Evolutionary conservation across 2,888 invertebrate species (phyloP).

Genomic region (Heliconius erato): DNA sequence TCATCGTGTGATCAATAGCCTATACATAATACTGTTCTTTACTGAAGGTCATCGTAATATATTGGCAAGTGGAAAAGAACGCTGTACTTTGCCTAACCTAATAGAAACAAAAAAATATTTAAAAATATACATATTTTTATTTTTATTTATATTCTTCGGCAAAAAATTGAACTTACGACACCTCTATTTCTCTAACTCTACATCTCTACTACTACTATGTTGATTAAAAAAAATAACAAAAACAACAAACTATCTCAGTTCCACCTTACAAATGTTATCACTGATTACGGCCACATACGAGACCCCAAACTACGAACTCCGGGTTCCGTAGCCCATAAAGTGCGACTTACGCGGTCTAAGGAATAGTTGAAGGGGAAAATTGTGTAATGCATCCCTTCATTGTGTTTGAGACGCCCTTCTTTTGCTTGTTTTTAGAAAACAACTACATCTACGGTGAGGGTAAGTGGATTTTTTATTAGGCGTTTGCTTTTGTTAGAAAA

Average conservation of each 20-base stretch:
- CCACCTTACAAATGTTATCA: constrained; percentile 52
- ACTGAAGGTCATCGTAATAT: neutral
- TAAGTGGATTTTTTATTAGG: constrained; percentile 9
- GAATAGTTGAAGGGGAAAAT: constrained; percentile 57
- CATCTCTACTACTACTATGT: neutral
- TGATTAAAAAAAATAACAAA: constrained; percentile 12
- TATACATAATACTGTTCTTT: too few species aligned
- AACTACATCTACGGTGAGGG: neutral
- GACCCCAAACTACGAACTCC: constrained; percentile 71
- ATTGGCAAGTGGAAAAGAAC: neutral
- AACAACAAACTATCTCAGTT: constrained; percentile 2
- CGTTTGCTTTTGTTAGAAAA: neutral
- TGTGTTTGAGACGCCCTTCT: constrained; percentile 15
- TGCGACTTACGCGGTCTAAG: constrained; percentile 69
- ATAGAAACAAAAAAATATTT: neutral
- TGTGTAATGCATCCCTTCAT: constrained; percentile 43
- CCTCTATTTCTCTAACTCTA: too few species aligned
- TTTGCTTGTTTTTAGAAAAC: constrained; percentile 2
- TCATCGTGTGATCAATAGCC: too few species aligned
- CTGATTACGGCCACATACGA: constrained; percentile 72
- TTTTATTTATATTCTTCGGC: neutral
- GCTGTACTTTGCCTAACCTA: neutral
- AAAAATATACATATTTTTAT: neutral
- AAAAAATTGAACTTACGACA: neutral
- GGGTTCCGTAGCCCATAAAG: constrained; percentile 75